Evolutionary conservation across 2,888 invertebrate species (phyloP), one percentile per base, ranked within the genome.

Genomic region (Harpalus rubripes): DNA sequence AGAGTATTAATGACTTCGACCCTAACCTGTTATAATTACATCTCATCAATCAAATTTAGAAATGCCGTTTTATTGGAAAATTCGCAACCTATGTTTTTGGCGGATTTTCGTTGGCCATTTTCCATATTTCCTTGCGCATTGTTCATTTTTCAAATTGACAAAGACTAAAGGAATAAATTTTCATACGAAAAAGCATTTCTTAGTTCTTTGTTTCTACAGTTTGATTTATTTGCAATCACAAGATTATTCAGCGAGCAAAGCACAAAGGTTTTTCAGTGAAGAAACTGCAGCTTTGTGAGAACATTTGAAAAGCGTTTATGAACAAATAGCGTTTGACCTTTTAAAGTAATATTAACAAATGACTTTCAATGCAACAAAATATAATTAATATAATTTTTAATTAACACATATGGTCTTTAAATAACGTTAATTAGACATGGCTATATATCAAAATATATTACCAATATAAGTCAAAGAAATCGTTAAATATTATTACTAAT

Each of bases 401-500:
- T 72, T 72, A 44, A 72, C 72, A 72, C 72, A 72, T 41, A 32
- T 41, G 72, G 72, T 26, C 39, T 72, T 65, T 72, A n/a, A 72
- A 72, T 72, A 15, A 41, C 16, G 41, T 39, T 72, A 72, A 72
- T 72, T 72, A 72, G 72, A 72, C 72, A 18, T 12, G 15, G 72
- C 16, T 12, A 63, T 26, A 63, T 63, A 63, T 63, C 63, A 63
- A 8, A 12, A 52, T 52, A 52, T 52, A 52, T 52, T 52, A 52
- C 44, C 44, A 52, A 52, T 52, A 52, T 12, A 8, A 52, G 44
- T 52, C 44, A 8, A 52, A 8, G 12, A 52, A 8, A 52, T 52
- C 7, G 44, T 52, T 52, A 52, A 52, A 52, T 52, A 52, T 52
- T 52, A 52, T 52, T 52, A 2, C 10, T 52, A 52, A 52, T 52